A percentile compares a stretch with the other conserved stretches of the same genome.
Evolutionary conservation across 2,888 invertebrate genomes (phyloP).

Genomic region (Dryococelus australis): DNA sequence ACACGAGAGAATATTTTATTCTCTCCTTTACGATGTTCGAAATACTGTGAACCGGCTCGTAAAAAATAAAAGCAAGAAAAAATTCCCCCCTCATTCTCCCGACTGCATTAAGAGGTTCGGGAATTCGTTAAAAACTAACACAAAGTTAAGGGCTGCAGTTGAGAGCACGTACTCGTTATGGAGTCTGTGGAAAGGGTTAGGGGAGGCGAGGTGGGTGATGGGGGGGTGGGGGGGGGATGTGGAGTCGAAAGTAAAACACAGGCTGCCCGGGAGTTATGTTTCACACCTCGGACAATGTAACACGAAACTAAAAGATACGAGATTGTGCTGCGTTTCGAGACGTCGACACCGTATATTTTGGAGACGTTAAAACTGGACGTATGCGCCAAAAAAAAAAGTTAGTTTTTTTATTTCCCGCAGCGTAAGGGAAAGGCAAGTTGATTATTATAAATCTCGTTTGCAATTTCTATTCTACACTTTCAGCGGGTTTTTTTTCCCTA

Average conservation of each 20-base stretch:
- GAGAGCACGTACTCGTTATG: neutral
- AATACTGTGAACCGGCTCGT: conserved; percentile 9
- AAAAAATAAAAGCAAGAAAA: neutral
- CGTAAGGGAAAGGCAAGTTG: neutral
- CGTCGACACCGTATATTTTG: conserved; percentile 16
- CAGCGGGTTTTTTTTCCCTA: neutral
- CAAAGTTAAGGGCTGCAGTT: neutral
- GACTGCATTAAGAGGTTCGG: neutral
- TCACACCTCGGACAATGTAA: neutral
- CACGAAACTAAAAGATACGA: neutral
- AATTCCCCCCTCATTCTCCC: neutral
- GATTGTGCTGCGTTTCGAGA: neutral
- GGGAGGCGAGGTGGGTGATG: neutral
- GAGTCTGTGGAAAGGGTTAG: no score
- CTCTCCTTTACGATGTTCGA: neutral
- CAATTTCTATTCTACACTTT: neutral
- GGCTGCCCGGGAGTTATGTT: neutral
- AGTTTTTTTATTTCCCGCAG: no score
- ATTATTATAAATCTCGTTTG: neutral
- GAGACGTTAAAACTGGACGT: neutral
- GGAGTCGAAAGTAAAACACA: neutral
- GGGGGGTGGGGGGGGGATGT: neutral
- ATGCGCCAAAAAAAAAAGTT: neutral
- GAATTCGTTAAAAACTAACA: conserved; percentile 16
- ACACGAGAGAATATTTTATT: conserved; percentile 16